phyloP scores from a whole-genome alignment of 2,888 invertebrate species.

The Mythimna impura region DNA sequence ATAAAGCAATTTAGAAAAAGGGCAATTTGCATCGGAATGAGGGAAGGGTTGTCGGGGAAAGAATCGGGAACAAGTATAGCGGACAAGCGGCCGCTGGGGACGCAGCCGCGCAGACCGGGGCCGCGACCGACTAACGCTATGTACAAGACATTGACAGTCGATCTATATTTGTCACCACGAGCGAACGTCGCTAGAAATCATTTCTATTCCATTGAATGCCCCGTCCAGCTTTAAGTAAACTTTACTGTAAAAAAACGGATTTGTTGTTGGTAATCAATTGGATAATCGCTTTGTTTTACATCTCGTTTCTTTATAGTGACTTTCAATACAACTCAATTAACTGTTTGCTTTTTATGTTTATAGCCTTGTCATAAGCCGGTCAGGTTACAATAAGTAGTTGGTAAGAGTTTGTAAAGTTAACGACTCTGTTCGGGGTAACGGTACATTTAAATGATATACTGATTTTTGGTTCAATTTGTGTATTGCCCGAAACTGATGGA shows the following conservation, averaged over 20 bases:
- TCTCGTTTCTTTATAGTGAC: neutral
- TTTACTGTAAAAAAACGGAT: neutral
- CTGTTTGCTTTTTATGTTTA: neutral
- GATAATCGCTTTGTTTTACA: conserved; percentile 5
- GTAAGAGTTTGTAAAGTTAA: neutral
- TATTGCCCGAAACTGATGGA: too few relatives aligned
- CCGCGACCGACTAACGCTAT: neutral
- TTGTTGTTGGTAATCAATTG: conserved; percentile 15
- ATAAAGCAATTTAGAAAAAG: conserved; percentile 88
- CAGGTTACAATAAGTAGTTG: neutral
- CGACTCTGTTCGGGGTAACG: too few relatives aligned
- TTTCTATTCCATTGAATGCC: neutral
- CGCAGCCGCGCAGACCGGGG: conserved; percentile 8
- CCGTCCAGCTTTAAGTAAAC: neutral
- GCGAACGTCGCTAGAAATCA: neutral
- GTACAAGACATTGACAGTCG: neutral
- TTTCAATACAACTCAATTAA: neutral
- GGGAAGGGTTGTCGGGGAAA: conserved; percentile 76
- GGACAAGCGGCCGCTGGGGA: conserved; percentile 55
- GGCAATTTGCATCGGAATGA: conserved; percentile 85
- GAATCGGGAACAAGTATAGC: conserved; percentile 51
- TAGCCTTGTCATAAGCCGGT: neutral
- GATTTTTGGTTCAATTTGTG: too few relatives aligned
- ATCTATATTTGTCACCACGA: neutral
- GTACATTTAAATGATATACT: too few relatives aligned